These are phyloP conservation scores for Tricholaema leucomelas DNA, from an alignment of 2,113 vertebrate genomes.

Conservation along the genomic window DNA sequence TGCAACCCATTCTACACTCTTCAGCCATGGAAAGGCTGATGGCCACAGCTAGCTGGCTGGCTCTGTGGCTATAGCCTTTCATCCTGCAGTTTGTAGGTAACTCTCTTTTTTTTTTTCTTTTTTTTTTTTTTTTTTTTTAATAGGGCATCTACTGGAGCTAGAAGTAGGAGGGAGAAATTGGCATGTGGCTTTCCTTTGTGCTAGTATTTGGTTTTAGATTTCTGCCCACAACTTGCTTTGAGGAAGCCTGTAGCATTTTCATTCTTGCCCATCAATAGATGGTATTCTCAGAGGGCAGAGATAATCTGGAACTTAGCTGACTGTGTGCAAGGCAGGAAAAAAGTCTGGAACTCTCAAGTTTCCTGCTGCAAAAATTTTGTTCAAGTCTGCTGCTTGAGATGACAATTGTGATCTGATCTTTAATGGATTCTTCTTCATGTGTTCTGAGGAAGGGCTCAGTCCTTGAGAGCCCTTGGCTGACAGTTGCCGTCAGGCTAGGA, in stretches of 20 bases:
- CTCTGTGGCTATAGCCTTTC: background rate
- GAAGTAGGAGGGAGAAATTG: background rate
- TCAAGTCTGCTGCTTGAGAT: background rate
- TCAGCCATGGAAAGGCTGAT: background rate
- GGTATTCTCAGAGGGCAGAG: background rate
- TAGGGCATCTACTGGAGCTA: background rate
- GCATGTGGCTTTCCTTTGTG: background rate
- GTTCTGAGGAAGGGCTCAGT: background rate
- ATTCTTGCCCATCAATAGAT: background rate
- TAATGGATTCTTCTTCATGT: background rate
- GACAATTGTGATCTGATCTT: rapidly evolving
- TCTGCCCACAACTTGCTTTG: background rate
- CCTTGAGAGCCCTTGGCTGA: background rate
- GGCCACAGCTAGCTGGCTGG: background rate
- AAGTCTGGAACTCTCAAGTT: background rate
- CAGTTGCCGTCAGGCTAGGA: background rate
- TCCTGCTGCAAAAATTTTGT: background rate
- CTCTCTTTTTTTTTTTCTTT: too few species aligned
- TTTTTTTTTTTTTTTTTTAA: background rate
- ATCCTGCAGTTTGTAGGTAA: background rate
- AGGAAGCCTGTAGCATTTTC: background rate
- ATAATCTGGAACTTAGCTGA: background rate
- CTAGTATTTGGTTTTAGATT: background rate
- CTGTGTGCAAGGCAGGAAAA: background rate
- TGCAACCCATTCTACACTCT: background rate